Percentiles rank a stretch among this genome's conserved stretches.
These are phyloP conservation scores for Capitella teleta DNA, from an alignment of 1,140 invertebrate species.

Conservation along the genomic window DNA sequence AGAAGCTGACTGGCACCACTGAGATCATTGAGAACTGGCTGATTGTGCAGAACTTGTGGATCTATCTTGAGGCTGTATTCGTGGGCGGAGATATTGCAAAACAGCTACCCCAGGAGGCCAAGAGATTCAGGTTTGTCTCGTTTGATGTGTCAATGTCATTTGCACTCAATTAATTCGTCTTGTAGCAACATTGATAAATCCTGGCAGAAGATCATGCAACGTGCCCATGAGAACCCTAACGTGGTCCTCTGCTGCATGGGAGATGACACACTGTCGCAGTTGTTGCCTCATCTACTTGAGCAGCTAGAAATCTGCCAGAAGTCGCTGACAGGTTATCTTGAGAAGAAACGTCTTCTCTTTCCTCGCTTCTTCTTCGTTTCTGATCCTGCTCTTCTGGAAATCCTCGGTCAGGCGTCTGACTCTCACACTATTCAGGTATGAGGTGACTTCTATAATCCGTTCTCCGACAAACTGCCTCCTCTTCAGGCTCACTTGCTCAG, in stretches of 20 bases:
- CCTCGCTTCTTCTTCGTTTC: constrained; percentile 97
- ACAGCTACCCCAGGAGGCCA: constrained; percentile 63
- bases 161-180: too few relatives aligned
- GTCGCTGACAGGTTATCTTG: constrained; percentile 88
- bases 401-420: constrained; percentile 92
- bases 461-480: background rate
- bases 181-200: constrained; percentile 96
- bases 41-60: constrained; percentile 95
- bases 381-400: constrained; percentile 89
- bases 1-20: constrained; percentile 87
- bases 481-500: constrained; percentile 77
- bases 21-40: constrained; percentile 94
- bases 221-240: constrained; percentile 85
- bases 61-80: constrained; percentile 86
- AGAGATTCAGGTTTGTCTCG: too few relatives aligned
- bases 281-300: constrained; percentile 88
- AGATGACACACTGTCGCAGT: constrained; percentile 81
- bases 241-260: constrained; percentile 92
- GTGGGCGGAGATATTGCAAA: constrained; percentile 96
- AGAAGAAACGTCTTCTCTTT: constrained; percentile 92
- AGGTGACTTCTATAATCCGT: too few relatives aligned
- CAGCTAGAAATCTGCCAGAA: constrained; percentile 95
- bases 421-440: constrained; percentile 79
- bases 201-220: constrained; percentile 96
- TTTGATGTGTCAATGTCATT: too few relatives aligned